phyloP scores from a whole-genome alignment of 2,113 vertebrate species.

The Australoheros scitulus region DNA sequence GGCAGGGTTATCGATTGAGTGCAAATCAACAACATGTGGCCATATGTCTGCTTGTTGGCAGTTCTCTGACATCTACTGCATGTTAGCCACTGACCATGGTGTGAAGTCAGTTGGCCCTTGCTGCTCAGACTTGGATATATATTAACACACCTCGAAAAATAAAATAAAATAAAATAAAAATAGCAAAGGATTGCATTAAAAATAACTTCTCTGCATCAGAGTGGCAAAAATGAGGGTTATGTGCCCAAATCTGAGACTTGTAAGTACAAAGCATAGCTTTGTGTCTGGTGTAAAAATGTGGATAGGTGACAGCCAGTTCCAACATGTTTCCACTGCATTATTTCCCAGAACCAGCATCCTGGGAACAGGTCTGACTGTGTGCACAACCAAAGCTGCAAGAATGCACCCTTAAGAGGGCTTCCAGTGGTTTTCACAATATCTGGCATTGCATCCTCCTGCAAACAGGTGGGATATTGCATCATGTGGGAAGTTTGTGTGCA shows the following conservation, averaged over 20 bases:
- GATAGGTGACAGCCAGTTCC: conserved; percentile 38
- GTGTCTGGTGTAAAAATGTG: background rate
- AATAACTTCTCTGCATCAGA: background rate
- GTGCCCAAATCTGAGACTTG: background rate
- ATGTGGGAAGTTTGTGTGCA: background rate
- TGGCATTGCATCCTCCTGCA: background rate
- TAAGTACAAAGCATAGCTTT: background rate
- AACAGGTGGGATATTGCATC: conserved; percentile 32
- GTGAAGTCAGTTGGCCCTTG: background rate
- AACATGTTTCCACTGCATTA: conserved; percentile 47
- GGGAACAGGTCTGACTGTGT: conserved; percentile 41
- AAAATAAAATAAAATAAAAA: background rate
- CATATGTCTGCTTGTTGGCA: background rate
- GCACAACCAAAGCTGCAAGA: conserved; percentile 19
- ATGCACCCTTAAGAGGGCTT: background rate
- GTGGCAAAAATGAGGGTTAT: background rate
- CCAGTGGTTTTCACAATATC: conserved; percentile 12
- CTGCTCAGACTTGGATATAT: background rate
- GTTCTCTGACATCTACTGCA: background rate
- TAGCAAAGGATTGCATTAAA: too few relatives aligned
- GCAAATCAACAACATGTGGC: background rate
- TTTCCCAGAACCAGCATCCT: conserved; percentile 15
- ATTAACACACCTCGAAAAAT: background rate
- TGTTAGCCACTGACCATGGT: background rate
- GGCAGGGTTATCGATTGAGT: conserved; percentile 34